Percentiles rank a stretch among this genome's conserved stretches.
Evolutionary conservation across 2,797 vertebrate species (phyloP).

Genomic region (Etheostoma nigrum): DNA sequence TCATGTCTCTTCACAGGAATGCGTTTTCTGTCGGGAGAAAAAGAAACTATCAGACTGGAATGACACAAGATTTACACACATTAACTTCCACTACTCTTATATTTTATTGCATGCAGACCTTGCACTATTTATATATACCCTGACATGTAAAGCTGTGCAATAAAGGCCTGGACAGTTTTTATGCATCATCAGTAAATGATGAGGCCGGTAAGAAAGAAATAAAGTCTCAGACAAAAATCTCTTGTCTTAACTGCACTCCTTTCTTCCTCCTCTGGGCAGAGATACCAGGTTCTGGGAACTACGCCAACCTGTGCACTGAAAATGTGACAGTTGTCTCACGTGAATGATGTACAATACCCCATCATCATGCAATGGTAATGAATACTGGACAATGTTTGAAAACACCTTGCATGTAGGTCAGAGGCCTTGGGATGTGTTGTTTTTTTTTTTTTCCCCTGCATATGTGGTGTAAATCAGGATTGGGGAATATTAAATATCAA

Average conservation of each 20-base stretch:
- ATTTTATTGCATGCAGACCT: background rate
- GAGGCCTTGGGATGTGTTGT: conserved; percentile 47
- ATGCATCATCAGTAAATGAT: background rate
- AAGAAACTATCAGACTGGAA: background rate
- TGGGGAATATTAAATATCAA: conserved; percentile 37
- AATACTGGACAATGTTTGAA: conserved; percentile 55
- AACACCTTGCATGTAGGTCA: conserved; percentile 65
- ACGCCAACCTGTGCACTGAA: conserved; percentile 38
- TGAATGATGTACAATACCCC: conserved; percentile 39
- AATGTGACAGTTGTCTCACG: conserved; percentile 48
- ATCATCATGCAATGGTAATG: conserved; percentile 53
- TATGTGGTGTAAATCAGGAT: conserved; percentile 27
- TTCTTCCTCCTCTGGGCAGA: conserved; percentile 32
- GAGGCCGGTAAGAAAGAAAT: background rate
- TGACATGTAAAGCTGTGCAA: background rate
- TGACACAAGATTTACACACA: background rate
- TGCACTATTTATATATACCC: background rate
- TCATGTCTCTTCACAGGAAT: conserved; percentile 22
- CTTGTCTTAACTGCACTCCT: conserved; percentile 27
- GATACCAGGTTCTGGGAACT: conserved; percentile 39
- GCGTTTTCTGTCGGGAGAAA: conserved; percentile 34
- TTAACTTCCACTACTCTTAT: background rate
- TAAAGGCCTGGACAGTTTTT: background rate
- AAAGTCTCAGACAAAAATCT: background rate
- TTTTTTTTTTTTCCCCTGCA: background rate